Base-by-base conservation (phyloP, 2,113 vertebrate species). In the Poicephalus gulielmi region DNA sequence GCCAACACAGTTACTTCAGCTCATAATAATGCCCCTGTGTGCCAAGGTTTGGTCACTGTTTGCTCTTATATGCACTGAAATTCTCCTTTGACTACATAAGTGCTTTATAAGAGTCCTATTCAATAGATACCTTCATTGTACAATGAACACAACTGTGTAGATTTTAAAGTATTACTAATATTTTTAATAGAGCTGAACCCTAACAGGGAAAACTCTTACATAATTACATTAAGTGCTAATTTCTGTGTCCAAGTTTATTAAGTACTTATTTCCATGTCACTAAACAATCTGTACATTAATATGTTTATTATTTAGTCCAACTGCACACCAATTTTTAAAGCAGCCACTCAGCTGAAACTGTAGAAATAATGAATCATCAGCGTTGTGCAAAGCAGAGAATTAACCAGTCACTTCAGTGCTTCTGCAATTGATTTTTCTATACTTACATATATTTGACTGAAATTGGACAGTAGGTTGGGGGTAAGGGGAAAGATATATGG, bases 281-380 rank as follows among this genome's bases (percentile, higher is more conserved):
- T 89, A 64, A 94, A 76, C 46, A 85, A 43, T 79, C 68, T 92
- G 27, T 89, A 71, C 37, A 82, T 94, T 78, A 83, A 77, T 86
- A 83, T 79, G 67, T 80, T 93, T 62, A 83, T 83, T 74, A 91
- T 85, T 92, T 87, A 94, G 59, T 91, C 81, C 91, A 79, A 74
- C 33, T 77, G 49, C 74, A 87, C 62, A 43, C n/a, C 30, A 63
- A 47, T 91, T 93, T 67, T 91, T 91, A 94, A 91, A 94, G 83
- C 86, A 96, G 71, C n/a, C 74, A 87, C 66, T 89, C 94, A 92
- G 70, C 66, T 89, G 75, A 92, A 95, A 80, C 92, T 77, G 52
- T 3, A 91, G 67, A 80, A 89, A 71, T 77, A 92, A 94, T 90
- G 59, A 96, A 63, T 80, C 70, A 80, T 69, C 44, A 44, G 8